Evolutionary conservation across 2,113 vertebrate species (phyloP).

Genomic region (Lichenostomus cassidix): DNA sequence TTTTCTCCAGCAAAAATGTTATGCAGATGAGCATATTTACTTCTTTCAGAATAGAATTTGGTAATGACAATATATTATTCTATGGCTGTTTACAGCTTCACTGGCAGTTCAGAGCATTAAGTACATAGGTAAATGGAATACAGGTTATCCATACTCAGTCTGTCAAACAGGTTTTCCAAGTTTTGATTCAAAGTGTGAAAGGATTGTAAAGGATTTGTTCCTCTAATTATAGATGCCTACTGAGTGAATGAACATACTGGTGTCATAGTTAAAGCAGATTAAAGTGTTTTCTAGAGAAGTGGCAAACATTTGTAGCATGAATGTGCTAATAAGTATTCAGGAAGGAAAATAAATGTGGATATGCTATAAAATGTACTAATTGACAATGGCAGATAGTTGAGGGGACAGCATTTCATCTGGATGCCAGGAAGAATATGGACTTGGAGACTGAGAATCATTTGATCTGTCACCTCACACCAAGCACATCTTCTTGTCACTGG

Average conservation of each 20-base stretch:
- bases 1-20: background rate
- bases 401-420: background rate
- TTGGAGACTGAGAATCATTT: background rate
- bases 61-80: background rate
- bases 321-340: background rate
- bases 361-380: background rate
- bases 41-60: background rate
- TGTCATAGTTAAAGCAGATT: background rate
- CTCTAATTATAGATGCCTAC: background rate
- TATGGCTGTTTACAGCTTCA: background rate
- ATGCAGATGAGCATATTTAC: background rate
- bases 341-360: background rate
- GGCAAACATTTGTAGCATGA: background rate
- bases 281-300: background rate
- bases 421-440: background rate
- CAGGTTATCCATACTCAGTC: background rate
- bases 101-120: background rate
- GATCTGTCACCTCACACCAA: background rate
- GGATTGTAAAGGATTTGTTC: background rate
- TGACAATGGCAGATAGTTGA: background rate
- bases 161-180: background rate
- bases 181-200: background rate
- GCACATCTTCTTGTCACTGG: rapidly evolving
- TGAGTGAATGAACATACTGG: background rate
- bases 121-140: background rate